A percentile compares a stretch with the other conserved stretches of the same genome.
Conservation (phyloP, 2,888 invertebrate genomes). For the Blastobasis adustella region DNA sequence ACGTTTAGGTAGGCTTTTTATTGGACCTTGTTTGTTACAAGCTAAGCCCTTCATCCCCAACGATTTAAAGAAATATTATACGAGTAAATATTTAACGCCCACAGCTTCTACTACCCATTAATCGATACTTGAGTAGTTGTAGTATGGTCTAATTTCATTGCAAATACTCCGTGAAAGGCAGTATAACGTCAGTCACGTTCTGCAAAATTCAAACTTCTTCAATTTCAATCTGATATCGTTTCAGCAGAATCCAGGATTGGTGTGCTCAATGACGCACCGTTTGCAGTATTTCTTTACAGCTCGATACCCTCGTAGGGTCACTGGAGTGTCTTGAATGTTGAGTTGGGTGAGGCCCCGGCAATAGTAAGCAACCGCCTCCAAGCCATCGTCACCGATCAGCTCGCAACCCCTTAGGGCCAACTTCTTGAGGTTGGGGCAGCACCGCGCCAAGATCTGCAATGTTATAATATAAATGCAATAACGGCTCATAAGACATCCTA, state of each 20-base stretch:
- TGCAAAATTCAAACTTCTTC: not conserved
- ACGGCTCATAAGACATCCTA: not conserved
- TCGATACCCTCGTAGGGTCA: conserved; percentile 90
- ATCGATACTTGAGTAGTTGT: no score
- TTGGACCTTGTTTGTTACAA: no score
- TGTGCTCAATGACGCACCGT: conserved; percentile 94
- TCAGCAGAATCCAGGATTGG: conserved; percentile 94
- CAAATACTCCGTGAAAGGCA: no score
- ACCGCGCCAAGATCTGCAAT: conserved; percentile 87
- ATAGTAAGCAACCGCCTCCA: conserved; percentile 90
- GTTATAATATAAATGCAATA: not conserved
- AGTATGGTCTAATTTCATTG: no score
- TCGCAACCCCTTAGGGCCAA: conserved; percentile 93
- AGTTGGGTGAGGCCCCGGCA: conserved; percentile 92
- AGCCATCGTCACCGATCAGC: conserved; percentile 90
- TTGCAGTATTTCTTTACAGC: conserved; percentile 95
- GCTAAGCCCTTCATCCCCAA: no score
- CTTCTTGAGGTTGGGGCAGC: conserved; percentile 93
- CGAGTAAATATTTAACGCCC: no score
- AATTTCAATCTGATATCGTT: not conserved
- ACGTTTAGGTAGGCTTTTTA: no score
- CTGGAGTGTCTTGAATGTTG: conserved; percentile 94
- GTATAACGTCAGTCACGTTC: not conserved
- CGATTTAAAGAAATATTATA: no score
- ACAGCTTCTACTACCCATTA: no score